A percentile compares a stretch with the other conserved stretches of the same genome.
Conservation (phyloP, 2,797 vertebrate genomes). For the Australoheros facetus region DNA sequence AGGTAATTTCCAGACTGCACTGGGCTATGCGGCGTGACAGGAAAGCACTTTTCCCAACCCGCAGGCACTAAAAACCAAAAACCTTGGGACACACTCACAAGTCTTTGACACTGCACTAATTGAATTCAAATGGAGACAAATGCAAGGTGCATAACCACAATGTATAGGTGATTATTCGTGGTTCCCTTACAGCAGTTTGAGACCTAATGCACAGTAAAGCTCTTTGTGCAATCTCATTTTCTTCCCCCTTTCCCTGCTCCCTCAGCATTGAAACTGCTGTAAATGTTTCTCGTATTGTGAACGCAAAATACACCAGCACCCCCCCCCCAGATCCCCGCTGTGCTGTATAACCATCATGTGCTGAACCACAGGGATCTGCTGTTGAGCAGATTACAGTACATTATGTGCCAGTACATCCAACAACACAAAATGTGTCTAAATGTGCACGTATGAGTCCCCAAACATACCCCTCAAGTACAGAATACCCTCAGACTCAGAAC, state of each 20-base stretch:
- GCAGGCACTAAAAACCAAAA: slow-evolving; percentile 32
- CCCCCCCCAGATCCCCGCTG: slow-evolving; percentile 43
- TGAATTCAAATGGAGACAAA: slow-evolving; percentile 42
- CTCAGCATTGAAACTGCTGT: background rate
- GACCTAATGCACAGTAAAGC: slow-evolving; percentile 9
- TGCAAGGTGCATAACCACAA: slow-evolving; percentile 20
- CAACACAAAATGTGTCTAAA: background rate
- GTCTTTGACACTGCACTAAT: slow-evolving; percentile 31
- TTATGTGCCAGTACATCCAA: slow-evolving; percentile 9
- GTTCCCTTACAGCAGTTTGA: slow-evolving; percentile 17
- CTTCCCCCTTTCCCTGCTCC: slow-evolving; percentile 11
- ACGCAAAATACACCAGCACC: slow-evolving; percentile 30
- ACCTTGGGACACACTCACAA: background rate
- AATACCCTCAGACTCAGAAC: background rate
- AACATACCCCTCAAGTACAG: background rate
- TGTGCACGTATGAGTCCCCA: background rate
- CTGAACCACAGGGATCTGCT: background rate
- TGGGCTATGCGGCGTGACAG: slow-evolving; percentile 6
- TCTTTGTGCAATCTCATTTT: background rate
- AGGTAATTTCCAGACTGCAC: slow-evolving; percentile 17
- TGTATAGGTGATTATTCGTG: slow-evolving; percentile 33
- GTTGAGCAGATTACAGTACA: background rate
- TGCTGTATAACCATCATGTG: background rate
- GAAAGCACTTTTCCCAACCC: slow-evolving; percentile 33
- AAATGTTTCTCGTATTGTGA: slow-evolving; percentile 8